These are phyloP conservation scores for Globia sparganii DNA, from an alignment of 2,888 invertebrate species.

Conservation along the genomic window DNA sequence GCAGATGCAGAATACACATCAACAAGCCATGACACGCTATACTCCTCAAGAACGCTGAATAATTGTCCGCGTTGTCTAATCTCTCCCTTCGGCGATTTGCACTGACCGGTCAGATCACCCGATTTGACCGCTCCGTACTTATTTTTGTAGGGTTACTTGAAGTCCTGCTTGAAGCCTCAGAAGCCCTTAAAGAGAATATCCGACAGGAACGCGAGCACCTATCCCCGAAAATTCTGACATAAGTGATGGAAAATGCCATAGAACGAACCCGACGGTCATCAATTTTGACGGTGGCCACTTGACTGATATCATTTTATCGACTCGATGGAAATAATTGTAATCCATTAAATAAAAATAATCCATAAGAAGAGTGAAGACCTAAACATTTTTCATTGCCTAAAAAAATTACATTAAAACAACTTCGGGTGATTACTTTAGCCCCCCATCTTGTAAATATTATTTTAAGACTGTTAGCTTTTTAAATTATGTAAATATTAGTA, in stretches of 20 bases:
- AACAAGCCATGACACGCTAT: neutral
- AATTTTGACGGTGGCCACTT: too few species aligned
- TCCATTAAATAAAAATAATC: neutral
- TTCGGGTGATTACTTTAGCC: neutral
- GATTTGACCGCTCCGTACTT: neutral
- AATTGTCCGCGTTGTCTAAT: neutral
- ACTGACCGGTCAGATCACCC: neutral
- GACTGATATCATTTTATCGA: too few species aligned
- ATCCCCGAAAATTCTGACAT: too few species aligned
- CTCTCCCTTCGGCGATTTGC: too few species aligned
- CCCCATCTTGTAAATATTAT: too few species aligned
- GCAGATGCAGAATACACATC: neutral
- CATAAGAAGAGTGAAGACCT: too few species aligned
- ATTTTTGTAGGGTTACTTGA: neutral
- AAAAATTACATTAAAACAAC: neutral
- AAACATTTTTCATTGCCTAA: neutral
- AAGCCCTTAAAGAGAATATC: neutral
- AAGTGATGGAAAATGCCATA: too few species aligned
- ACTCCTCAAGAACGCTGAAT: neutral
- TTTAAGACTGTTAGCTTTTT: neutral
- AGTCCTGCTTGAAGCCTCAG: neutral
- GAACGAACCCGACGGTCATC: too few species aligned
- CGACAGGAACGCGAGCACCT: too few species aligned
- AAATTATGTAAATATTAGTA: neutral
- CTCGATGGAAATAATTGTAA: neutral